These are phyloP conservation scores for Rhorus exstirpatorius DNA, from an alignment of 2,888 invertebrate species.

Conservation along the genomic window DNA sequence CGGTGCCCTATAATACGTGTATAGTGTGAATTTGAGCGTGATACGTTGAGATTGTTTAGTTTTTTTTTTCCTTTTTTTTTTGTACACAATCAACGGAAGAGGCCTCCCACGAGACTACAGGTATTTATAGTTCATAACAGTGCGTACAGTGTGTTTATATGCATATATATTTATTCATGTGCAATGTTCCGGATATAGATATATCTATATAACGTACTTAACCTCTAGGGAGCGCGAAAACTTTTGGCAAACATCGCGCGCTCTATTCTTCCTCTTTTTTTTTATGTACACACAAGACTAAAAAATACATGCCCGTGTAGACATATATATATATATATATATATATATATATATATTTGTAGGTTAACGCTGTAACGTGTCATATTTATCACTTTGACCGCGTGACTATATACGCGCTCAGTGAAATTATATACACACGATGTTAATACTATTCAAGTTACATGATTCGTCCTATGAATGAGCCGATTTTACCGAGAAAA, in stretches of 20 bases:
- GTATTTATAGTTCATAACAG: conserved; percentile 71
- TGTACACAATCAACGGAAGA: conserved; percentile 49
- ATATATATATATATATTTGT: neutral
- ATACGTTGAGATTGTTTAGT: conserved; percentile 49
- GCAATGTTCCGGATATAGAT: too few relatives aligned
- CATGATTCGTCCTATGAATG: conserved; percentile 42
- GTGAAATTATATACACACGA: conserved; percentile 44
- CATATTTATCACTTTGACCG: conserved; percentile 58
- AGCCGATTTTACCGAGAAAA: conserved; percentile 35
- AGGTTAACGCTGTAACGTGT: conserved; percentile 36
- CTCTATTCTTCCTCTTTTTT: conserved; percentile 12
- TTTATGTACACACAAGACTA: conserved; percentile 16
- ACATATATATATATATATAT: conserved; percentile 11
- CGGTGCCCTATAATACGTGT: conserved; percentile 46
- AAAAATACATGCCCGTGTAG: too few relatives aligned
- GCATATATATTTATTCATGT: neutral
- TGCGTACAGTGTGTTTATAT: neutral
- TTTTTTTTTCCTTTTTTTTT: conserved; percentile 24
- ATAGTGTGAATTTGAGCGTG: conserved; percentile 65
- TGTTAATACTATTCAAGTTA: conserved; percentile 29
- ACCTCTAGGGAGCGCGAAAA: conserved; percentile 31
- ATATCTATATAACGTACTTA: too few relatives aligned
- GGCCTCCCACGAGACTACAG: conserved; percentile 74
- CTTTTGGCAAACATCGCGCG: conserved; percentile 12
- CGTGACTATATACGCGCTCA: conserved; percentile 58